phyloP scores from a whole-genome alignment of 2,888 invertebrate genomes.

The Scrobipalpa costella region DNA sequence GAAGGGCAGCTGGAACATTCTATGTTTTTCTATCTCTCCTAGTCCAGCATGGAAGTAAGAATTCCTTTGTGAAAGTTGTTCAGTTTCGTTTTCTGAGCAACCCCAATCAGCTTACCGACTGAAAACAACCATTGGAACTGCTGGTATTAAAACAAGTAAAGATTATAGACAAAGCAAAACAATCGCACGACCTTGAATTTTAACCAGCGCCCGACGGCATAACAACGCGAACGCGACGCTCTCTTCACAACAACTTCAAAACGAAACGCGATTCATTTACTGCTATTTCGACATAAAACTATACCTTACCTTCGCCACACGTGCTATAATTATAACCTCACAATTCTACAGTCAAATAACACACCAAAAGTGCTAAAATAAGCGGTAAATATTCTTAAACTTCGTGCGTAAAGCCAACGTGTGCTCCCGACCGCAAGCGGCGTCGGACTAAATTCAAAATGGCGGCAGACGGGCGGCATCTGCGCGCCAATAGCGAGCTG shows the following conservation, averaged over 20 bases:
- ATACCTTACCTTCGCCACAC: background rate
- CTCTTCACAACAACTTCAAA: conserved; percentile 3
- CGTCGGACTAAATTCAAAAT: conserved; percentile 53
- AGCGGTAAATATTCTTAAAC: background rate
- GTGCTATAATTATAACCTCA: background rate
- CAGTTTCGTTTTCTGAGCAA: no score
- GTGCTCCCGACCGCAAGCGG: conserved; percentile 39
- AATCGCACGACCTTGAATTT: conserved; percentile 1
- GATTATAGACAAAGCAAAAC: background rate
- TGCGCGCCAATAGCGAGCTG: background rate
- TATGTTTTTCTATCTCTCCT: no score
- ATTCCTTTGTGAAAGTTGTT: no score
- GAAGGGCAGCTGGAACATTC: no score
- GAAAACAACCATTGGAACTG: no score
- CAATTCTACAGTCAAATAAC: background rate
- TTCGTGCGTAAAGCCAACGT: conserved; percentile 38
- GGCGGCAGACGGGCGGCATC: conserved; percentile 35
- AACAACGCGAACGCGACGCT: background rate
- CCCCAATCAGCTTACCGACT: no score
- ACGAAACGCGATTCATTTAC: background rate
- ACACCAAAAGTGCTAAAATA: background rate
- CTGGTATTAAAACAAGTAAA: no score
- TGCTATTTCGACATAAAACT: background rate
- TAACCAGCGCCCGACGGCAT: background rate
- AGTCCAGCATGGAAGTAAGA: no score